Conservation (phyloP, 1,140 invertebrate species). For the Calosoma granatense region DNA sequence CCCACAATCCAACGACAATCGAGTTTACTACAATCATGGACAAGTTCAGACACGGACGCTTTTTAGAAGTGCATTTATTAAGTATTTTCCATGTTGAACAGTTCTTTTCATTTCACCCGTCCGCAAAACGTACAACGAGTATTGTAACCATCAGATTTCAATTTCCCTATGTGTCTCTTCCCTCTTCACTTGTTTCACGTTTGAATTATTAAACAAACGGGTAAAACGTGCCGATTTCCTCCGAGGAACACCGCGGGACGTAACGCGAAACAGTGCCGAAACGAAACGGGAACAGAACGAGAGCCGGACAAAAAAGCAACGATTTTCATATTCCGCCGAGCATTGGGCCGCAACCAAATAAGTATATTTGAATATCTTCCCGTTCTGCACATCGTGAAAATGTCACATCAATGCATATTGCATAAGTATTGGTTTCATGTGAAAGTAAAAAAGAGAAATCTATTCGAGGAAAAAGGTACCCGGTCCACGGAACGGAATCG, state of each 20-base stretch:
- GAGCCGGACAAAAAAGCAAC: neutral
- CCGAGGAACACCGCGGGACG: neutral
- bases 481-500: too few species aligned
- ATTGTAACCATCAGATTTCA: conserved; percentile 7
- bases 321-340: conserved; percentile 1
- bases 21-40: too few species aligned
- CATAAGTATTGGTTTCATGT: conserved; percentile 3
- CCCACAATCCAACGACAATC: too few species aligned
- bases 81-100: neutral
- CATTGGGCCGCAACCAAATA: neutral
- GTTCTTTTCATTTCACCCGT: neutral
- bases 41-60: neutral
- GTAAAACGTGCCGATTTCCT: neutral
- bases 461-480: neutral
- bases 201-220: conserved; percentile 8
- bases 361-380: conserved; percentile 7
- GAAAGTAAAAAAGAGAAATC: neutral
- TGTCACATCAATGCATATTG: conserved; percentile 7
- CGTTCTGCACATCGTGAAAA: neutral
- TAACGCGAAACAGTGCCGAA: neutral
- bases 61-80: neutral
- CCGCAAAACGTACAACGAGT: neutral
- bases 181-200: conserved; percentile 1
- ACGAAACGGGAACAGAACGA: neutral
- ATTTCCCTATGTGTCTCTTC: neutral